A percentile compares a stretch with the other conserved stretches of the same genome.
Conservation (phyloP, 2,113 vertebrate species). For the Promerops cafer region DNA sequence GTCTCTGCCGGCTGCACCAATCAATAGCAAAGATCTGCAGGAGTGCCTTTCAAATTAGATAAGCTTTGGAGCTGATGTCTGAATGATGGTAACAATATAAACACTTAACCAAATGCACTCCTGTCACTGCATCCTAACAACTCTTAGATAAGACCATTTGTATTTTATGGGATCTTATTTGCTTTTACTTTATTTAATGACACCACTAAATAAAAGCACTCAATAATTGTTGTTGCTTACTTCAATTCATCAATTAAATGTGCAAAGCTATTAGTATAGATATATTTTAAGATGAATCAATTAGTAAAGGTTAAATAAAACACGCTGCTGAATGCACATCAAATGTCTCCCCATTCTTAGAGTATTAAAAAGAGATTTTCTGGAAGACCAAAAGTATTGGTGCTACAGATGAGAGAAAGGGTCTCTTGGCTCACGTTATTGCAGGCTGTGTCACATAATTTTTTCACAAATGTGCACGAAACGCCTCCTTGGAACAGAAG, state of each 20-base stretch:
- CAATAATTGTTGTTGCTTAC: not conserved
- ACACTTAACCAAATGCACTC: not conserved
- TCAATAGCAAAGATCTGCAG: constrained; percentile 8
- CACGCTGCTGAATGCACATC: not conserved
- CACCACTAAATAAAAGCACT: not conserved
- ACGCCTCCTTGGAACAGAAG: not conserved
- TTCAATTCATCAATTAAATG: constrained; percentile 17
- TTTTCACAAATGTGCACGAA: not conserved
- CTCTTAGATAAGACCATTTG: not conserved
- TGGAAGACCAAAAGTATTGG: not conserved
- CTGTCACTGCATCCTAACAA: constrained; percentile 5
- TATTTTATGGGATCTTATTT: constrained; percentile 25
- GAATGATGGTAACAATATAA: constrained; percentile 13
- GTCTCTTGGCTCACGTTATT: not conserved
- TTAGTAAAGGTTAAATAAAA: constrained; percentile 15
- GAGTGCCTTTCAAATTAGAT: constrained; percentile 18
- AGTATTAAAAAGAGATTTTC: not conserved
- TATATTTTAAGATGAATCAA: not conserved
- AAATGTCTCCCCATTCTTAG: not conserved
- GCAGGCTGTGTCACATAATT: not conserved
- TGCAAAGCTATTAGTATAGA: not conserved
- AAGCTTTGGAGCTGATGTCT: not conserved
- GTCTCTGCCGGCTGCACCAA: not conserved
- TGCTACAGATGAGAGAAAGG: not conserved
- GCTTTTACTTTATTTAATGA: not conserved